These are phyloP conservation scores for Pelecanus crispus DNA, from an alignment of 2,113 vertebrate species.

Conservation along the genomic window DNA sequence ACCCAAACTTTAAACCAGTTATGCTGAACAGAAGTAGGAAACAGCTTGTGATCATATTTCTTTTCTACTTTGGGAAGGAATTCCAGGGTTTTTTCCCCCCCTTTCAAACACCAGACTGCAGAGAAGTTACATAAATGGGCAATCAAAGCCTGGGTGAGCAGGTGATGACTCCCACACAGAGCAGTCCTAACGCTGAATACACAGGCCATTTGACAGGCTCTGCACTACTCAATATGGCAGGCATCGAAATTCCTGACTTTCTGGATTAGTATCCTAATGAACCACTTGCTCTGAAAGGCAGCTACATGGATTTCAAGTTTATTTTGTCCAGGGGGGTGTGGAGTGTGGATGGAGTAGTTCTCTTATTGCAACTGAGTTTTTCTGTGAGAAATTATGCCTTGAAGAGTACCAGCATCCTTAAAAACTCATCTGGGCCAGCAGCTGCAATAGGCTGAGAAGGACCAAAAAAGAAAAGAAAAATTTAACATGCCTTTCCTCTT, in stretches of 20 bases:
- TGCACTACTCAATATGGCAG: background rate
- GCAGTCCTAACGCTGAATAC: background rate
- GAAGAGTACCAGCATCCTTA: background rate
- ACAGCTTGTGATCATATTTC: background rate
- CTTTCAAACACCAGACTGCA: background rate
- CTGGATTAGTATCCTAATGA: background rate
- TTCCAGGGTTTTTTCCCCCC: background rate
- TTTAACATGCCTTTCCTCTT: background rate
- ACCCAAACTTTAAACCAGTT: background rate
- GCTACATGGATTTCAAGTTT: background rate
- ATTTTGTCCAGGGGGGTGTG: background rate
- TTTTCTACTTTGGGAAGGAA: background rate
- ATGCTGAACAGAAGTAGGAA: background rate
- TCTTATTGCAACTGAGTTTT: background rate
- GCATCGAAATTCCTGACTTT: background rate
- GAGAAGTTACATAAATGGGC: background rate
- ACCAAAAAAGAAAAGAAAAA: background rate
- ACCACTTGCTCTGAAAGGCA: background rate
- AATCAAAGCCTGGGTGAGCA: background rate
- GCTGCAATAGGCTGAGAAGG: background rate
- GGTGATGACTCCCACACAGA: background rate
- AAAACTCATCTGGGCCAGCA: background rate
- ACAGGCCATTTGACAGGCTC: background rate
- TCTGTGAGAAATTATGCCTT: background rate
- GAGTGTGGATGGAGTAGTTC: background rate